These are phyloP conservation scores for Macaria notata DNA, from an alignment of 2,888 invertebrate genomes.

Conservation along the genomic window DNA sequence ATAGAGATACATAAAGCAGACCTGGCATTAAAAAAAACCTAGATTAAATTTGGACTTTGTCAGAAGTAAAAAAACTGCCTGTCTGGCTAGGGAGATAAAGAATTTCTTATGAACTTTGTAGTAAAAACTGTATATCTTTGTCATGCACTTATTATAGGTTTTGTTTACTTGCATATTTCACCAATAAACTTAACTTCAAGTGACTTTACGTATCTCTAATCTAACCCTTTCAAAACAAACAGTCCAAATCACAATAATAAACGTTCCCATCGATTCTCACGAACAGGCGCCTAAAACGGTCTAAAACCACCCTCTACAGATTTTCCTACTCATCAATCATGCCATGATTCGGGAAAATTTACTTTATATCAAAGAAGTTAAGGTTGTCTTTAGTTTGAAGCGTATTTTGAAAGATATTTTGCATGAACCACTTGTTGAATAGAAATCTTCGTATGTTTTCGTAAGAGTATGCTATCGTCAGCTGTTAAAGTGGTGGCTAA, in stretches of 20 bases:
- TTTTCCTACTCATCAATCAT: conserved; percentile 21
- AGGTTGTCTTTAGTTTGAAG: conserved; percentile 38
- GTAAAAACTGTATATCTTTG: too few species aligned
- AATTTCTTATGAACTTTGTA: too few species aligned
- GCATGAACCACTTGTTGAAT: conserved; percentile 72
- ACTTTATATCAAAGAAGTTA: conserved; percentile 14
- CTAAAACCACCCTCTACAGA: conserved; percentile 17
- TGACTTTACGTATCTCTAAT: too few species aligned
- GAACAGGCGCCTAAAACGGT: conserved; percentile 16
- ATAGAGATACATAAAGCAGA: too few species aligned
- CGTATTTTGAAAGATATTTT: conserved; percentile 49
- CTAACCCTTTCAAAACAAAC: too few species aligned
- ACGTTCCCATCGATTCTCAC: conserved; percentile 11
- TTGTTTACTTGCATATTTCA: too few species aligned
- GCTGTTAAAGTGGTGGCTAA: conserved; percentile 46
- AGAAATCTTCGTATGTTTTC: conserved; percentile 73
- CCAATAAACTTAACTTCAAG: too few species aligned
- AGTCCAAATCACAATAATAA: not conserved
- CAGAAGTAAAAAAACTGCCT: too few species aligned
- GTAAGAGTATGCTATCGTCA: conserved; percentile 51
- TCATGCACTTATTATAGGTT: too few species aligned
- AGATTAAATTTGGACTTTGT: too few species aligned
- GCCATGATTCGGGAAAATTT: conserved; percentile 8
- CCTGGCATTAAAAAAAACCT: too few species aligned
- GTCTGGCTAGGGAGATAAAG: too few species aligned